These are phyloP conservation scores for Acanthopleura granulata DNA, from an alignment of 2,888 invertebrate species.

Conservation along the genomic window DNA sequence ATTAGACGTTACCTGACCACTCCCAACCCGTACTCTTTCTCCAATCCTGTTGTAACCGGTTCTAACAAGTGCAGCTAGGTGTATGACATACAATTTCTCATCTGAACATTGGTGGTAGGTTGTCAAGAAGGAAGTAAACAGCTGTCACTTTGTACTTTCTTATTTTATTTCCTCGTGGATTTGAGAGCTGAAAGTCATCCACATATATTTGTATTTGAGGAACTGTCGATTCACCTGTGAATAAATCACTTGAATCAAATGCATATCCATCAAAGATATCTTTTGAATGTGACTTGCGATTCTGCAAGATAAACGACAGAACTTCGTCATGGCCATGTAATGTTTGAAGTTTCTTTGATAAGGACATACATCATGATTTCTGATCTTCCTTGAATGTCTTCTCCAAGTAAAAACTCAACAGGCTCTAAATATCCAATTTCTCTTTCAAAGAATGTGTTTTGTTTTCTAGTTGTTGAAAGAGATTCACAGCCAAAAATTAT, in stretches of 20 bases:
- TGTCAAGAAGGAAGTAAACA: slow-evolving; percentile 7
- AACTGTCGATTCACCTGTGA: not conserved
- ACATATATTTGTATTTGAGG: not conserved
- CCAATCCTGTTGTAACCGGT: no score
- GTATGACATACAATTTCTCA: slow-evolving; percentile 4
- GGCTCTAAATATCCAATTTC: slow-evolving; percentile 1
- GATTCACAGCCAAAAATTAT: not conserved
- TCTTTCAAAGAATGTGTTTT: not conserved
- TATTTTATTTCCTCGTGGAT: slow-evolving; percentile 12
- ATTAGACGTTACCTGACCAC: no score
- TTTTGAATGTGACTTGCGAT: slow-evolving; percentile 5
- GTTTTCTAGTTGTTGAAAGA: not conserved
- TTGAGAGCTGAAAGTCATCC: slow-evolving; percentile 10
- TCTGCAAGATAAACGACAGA: not conserved
- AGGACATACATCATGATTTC: slow-evolving; percentile 11
- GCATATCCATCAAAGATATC: not conserved
- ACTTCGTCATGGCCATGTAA: not conserved
- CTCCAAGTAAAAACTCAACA: not conserved
- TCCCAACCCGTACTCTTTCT: no score
- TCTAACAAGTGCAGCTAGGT: not conserved
- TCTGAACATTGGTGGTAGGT: slow-evolving; percentile 10
- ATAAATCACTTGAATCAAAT: not conserved
- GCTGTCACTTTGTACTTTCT: slow-evolving; percentile 1
- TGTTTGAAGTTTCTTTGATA: not conserved
- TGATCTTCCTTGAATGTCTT: not conserved